phyloP scores from a whole-genome alignment of 2,797 vertebrate genomes.

The Sphenodon punctatus region DNA sequence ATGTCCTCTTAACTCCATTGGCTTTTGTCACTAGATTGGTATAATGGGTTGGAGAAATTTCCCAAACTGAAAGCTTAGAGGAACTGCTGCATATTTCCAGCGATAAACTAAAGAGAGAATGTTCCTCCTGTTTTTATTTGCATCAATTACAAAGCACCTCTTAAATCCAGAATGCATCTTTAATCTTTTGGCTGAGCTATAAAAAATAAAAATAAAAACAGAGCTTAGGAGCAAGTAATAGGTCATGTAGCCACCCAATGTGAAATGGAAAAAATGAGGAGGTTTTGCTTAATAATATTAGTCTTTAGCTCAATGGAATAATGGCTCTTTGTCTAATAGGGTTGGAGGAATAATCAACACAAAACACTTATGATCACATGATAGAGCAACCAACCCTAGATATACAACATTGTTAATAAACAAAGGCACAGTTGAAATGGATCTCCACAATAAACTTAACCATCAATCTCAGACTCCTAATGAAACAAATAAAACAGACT shows the following conservation, averaged over 20 bases:
- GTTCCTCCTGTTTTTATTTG: not conserved
- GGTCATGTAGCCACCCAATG: not conserved
- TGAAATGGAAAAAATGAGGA: constrained; percentile 39
- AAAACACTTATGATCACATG: constrained; percentile 20
- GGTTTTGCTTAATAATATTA: constrained; percentile 22
- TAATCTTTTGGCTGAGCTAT: not conserved
- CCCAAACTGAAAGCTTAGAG: not conserved
- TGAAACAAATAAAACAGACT: constrained; percentile 36
- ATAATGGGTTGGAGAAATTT: not conserved
- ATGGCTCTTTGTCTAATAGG: constrained; percentile 29
- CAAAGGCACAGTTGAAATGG: constrained; percentile 49
- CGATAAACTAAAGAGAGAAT: not conserved
- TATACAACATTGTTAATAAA: constrained; percentile 39
- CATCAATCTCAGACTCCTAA: not conserved
- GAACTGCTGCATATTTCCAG: not conserved
- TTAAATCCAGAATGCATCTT: constrained; percentile 2
- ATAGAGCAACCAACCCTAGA: not conserved
- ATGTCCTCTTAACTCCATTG: not conserved
- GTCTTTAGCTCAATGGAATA: constrained; percentile 1
- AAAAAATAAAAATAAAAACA: constrained; percentile 14
- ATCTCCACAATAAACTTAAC: constrained; percentile 40
- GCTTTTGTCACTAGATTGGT: not conserved
- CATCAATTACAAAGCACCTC: constrained; percentile 7
- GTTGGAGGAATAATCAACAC: constrained; percentile 40
- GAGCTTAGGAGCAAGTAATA: constrained; percentile 1